phyloP scores from a whole-genome alignment of 2,797 vertebrate genomes.

The Mus minutoides region DNA sequence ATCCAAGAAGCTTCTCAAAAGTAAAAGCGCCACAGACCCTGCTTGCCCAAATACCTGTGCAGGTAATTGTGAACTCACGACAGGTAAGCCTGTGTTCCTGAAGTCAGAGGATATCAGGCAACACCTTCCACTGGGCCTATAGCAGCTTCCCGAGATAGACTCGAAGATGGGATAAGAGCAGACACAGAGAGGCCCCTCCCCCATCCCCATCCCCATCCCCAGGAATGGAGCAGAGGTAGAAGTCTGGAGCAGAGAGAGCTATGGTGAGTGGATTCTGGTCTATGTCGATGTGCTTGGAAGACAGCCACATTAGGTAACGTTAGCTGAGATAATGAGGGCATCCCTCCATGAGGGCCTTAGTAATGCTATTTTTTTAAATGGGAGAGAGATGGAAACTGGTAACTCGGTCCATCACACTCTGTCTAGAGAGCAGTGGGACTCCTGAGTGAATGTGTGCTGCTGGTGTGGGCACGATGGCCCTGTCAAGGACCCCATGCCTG shows the following conservation, averaged over 20 bases:
- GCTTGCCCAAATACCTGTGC: neutral
- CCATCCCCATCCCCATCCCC: neutral
- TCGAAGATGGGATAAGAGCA: neutral
- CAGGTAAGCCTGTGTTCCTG: neutral
- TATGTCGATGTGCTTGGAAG: neutral
- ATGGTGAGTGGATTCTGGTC: neutral
- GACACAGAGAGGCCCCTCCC: too few species aligned
- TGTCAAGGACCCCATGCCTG: neutral
- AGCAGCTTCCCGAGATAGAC: neutral
- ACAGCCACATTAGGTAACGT: too few species aligned
- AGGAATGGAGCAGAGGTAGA: neutral
- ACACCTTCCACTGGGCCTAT: neutral
- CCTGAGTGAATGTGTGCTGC: neutral
- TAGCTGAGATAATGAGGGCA: too few species aligned
- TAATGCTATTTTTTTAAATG: neutral
- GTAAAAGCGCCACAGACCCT: neutral
- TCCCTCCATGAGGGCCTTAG: neutral
- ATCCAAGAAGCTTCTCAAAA: slow-evolving; percentile 31
- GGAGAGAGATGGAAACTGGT: neutral
- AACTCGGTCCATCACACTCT: neutral
- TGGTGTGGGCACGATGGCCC: too few species aligned
- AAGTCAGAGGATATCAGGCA: neutral
- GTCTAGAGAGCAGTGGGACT: neutral
- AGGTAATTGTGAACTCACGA: neutral
- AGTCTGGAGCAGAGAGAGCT: too few species aligned